Conservation (phyloP, 2,797 vertebrate species). For the Nyctalus aviator region DNA sequence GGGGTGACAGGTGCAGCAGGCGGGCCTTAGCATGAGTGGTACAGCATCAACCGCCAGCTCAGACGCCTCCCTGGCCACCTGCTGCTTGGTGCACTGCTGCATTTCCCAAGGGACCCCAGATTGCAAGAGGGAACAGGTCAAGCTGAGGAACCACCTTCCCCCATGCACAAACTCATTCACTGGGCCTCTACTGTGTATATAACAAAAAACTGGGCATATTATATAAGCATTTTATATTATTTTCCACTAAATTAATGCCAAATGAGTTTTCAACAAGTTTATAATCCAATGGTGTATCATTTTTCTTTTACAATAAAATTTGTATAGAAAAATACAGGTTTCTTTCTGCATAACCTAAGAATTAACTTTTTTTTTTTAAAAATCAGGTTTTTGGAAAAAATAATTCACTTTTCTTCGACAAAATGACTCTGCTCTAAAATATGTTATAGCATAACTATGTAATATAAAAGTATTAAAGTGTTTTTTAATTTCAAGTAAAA, state of each 20-base stretch:
- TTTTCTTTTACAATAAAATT: background rate
- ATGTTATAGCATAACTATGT: background rate
- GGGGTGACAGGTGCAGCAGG: fast-evolving
- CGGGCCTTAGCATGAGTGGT: no score
- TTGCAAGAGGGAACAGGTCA: no score
- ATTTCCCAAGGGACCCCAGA: no score
- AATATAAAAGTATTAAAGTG: background rate
- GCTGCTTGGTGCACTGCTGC: no score
- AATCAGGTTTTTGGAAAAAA: background rate
- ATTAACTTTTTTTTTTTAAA: background rate
- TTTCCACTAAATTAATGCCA: background rate
- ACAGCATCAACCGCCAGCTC: no score
- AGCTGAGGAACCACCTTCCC: no score
- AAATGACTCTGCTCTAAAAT: background rate
- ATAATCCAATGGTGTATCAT: background rate
- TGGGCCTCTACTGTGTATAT: background rate
- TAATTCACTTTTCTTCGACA: background rate
- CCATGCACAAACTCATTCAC: no score
- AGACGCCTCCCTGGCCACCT: no score
- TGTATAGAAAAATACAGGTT: background rate
- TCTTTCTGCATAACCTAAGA: background rate
- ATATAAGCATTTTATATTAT: background rate
- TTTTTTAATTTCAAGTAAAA: background rate
- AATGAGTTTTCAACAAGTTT: background rate
- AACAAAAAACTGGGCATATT: background rate